Evolutionary conservation across 2,113 vertebrate species (phyloP).

Genomic region (Hyaena hyaena): DNA sequence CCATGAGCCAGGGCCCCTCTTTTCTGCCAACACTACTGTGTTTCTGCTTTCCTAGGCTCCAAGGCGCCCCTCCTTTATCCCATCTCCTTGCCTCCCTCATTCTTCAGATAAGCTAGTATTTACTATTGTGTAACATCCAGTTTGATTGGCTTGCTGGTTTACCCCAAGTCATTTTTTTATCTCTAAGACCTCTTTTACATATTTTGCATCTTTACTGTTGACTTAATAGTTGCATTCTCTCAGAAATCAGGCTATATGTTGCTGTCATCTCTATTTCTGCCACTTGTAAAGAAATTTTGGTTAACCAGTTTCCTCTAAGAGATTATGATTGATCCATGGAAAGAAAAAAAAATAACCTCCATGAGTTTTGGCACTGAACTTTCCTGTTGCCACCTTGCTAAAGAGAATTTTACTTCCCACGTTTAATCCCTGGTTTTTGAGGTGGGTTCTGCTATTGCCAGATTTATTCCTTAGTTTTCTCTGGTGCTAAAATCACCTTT

Average conservation of each 20-base stretch:
- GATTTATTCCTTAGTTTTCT: background rate
- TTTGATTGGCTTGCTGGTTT: conserved; percentile 25
- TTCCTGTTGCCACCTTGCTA: background rate
- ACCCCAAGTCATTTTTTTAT: background rate
- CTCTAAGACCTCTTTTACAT: background rate
- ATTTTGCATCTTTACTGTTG: background rate
- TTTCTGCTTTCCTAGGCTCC: background rate
- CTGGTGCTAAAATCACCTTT: background rate
- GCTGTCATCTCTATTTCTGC: background rate
- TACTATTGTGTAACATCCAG: background rate
- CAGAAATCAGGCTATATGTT: background rate
- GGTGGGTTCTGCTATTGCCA: background rate
- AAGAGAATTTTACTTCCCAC: background rate
- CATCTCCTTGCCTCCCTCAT: background rate
- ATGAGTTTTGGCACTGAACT: background rate
- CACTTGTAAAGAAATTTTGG: background rate
- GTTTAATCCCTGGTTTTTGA: background rate
- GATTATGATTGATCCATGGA: background rate
- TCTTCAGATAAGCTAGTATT: background rate
- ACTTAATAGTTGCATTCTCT: background rate
- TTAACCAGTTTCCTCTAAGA: background rate
- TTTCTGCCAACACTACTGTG: background rate
- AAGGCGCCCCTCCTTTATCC: background rate
- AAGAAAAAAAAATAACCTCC: background rate
- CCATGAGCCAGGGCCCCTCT: accelerated